phyloP scores from a whole-genome alignment of 2,888 invertebrate genomes.

The Thecocarcelia acutangulata region DNA sequence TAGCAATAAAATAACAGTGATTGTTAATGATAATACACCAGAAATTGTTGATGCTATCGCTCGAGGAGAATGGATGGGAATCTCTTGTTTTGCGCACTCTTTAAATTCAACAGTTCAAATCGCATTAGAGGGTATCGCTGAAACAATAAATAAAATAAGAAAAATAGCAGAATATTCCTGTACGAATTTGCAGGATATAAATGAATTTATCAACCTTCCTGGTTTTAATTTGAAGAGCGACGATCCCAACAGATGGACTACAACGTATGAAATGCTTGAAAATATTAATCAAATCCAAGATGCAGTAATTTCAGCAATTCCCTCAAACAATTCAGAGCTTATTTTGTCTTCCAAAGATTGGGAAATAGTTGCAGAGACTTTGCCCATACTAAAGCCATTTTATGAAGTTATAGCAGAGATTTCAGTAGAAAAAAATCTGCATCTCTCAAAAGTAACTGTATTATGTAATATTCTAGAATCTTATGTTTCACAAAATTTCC shows the following conservation, averaged over 20 bases:
- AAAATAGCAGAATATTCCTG: slow-evolving; percentile 30
- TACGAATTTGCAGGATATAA: not conserved
- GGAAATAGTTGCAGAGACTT: slow-evolving; percentile 1
- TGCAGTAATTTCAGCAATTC: slow-evolving; percentile 19
- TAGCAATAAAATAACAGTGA: slow-evolving; percentile 26
- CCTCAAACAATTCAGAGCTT: not conserved
- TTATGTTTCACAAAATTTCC: not conserved
- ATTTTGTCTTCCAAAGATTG: slow-evolving; percentile 4
- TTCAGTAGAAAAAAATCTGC: slow-evolving; percentile 8
- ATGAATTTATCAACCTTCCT: not conserved
- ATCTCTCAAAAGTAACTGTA: slow-evolving; percentile 13
- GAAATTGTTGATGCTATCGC: slow-evolving; percentile 50
- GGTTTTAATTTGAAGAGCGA: slow-evolving; percentile 19
- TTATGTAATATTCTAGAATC: slow-evolving; percentile 25
- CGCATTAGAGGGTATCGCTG: slow-evolving; percentile 8
- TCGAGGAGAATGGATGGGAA: slow-evolving; percentile 39
- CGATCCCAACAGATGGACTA: slow-evolving; percentile 29
- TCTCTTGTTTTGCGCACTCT: slow-evolving; percentile 51
- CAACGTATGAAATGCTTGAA: slow-evolving; percentile 52
- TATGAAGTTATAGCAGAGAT: slow-evolving; percentile 21
- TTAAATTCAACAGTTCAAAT: slow-evolving; percentile 48
- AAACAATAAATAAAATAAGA: slow-evolving; percentile 17
- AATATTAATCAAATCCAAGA: slow-evolving; percentile 15
- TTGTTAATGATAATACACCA: slow-evolving; percentile 58
- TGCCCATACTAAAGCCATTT: slow-evolving; percentile 11